Conservation (phyloP, 2,113 vertebrate genomes). For the Forbesichthys agassizii region DNA sequence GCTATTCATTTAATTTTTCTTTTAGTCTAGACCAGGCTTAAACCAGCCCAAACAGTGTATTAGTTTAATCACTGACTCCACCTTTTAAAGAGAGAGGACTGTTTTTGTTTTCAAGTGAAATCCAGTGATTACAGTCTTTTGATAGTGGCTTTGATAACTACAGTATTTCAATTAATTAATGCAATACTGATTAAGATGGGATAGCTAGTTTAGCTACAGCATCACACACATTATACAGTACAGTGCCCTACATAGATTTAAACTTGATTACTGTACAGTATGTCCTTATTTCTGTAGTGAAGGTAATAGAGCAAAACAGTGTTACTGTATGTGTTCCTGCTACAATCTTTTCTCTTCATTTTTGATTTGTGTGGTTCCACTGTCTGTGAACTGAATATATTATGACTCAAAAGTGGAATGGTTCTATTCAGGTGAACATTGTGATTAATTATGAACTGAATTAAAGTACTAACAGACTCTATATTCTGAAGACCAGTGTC, state of each 20-base stretch:
- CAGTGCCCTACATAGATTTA: conserved; percentile 34
- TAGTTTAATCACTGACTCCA: too few species aligned
- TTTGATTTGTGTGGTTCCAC: conserved; percentile 54
- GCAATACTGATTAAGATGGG: conserved; percentile 12
- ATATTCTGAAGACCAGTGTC: conserved; percentile 23
- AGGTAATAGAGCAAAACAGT: conserved; percentile 43
- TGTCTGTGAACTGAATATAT: conserved; percentile 54
- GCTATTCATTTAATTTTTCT: too few species aligned
- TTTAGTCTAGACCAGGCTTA: too few species aligned
- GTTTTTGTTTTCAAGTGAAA: too few species aligned
- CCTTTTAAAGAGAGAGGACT: too few species aligned
- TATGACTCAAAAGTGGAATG: conserved; percentile 47
- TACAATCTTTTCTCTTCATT: conserved; percentile 48
- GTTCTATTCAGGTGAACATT: conserved; percentile 54
- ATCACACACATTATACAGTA: conserved; percentile 17
- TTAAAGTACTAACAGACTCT: too few species aligned
- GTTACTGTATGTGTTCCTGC: conserved; percentile 65
- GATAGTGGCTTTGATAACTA: conserved; percentile 11
- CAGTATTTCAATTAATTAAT: conserved; percentile 29
- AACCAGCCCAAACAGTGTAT: too few species aligned
- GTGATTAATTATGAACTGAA: conserved; percentile 64
- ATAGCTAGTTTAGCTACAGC: conserved; percentile 30
- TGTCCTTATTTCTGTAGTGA: conserved; percentile 5
- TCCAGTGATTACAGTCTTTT: too few species aligned
- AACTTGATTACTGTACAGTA: conserved; percentile 23